Base-by-base conservation (phyloP, 2,797 vertebrate genomes). In the Pseudotriccus pelzelni region DNA sequence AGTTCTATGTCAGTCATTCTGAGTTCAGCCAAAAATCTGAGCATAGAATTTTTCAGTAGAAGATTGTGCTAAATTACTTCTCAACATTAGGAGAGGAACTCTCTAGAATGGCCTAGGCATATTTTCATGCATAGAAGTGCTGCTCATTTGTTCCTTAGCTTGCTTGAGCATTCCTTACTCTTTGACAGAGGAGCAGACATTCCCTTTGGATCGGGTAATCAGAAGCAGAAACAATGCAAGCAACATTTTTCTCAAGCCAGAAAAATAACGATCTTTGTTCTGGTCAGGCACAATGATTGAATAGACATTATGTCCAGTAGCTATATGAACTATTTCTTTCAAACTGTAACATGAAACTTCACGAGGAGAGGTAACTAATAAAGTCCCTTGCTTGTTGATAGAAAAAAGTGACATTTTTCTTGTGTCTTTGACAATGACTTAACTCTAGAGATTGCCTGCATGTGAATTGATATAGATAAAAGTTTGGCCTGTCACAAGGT, bases 171-270 rank as follows among this genome's bases (percentile, higher is more conserved):
- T 91, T 91, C 75, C 91, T 66, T 81, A 50, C 13, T 74, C 60
- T 92, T 83, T 87, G 70, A 89, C 20, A 60, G 75, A 87, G 47
- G 28, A 89, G 47, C 78, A 75, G 78, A 87, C 93, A 95, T 97
- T 95, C 94, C 37, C 87, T 87, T 90, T 92, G 86, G 74, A 90
- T 96, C 79, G 53, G 56, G 77, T 95, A 93, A 96, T 89, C 56
- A 49, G n/a, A 37, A 87, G 81, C 72, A 92, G 60, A 80, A 95
- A 80, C 63, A 95, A 90, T 43, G 27, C 34, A 82, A 81, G 32
- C 79, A 83, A 74, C 70, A 16, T 76, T 92, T 94, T 95, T 94
- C 74, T 62, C 34, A 74, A 84, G 30, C 39, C 63, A 67, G 86
- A 80, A 89, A 82, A 95, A 89, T 63, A 90, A 89, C 18, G 1